phyloP scores from a whole-genome alignment of 1,140 invertebrate species.

The Cotesia glomerata region DNA sequence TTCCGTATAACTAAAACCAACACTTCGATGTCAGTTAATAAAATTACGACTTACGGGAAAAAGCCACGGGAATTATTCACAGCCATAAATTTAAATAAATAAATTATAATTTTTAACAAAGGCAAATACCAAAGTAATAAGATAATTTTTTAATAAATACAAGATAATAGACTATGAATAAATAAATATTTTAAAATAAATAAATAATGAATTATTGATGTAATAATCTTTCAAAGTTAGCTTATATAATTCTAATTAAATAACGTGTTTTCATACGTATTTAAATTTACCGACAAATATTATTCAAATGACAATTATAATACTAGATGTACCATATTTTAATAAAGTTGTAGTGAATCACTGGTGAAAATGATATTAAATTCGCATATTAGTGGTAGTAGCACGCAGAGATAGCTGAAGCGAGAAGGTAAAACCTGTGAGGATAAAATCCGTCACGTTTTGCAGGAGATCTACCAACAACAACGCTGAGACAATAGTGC shows the following conservation, averaged over 20 bases:
- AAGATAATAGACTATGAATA: too few species aligned
- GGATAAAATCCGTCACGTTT: conserved; percentile 23
- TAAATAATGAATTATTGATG: too few species aligned
- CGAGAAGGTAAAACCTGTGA: too few species aligned
- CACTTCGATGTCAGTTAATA: conserved; percentile 47
- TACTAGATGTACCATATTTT: background rate
- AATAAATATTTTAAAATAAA: too few species aligned
- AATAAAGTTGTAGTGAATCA: background rate
- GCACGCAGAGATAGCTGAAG: background rate
- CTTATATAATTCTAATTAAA: too few species aligned
- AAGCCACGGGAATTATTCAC: conserved; percentile 53
- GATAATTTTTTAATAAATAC: too few species aligned
- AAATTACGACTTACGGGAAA: conserved; percentile 61
- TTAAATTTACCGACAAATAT: too few species aligned
- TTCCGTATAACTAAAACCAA: conserved; percentile 5
- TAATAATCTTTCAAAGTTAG: too few species aligned
- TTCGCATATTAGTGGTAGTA: background rate
- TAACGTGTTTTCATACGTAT: too few species aligned
- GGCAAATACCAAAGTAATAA: background rate
- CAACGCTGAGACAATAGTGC: conserved; percentile 54
- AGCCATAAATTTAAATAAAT: background rate
- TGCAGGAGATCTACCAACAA: conserved; percentile 12
- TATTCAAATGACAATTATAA: background rate
- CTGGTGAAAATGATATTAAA: too few species aligned
- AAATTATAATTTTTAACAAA: background rate